Evolutionary conservation across 2,888 invertebrate species (phyloP).

Genomic region (Caenorhabditis afra): DNA sequence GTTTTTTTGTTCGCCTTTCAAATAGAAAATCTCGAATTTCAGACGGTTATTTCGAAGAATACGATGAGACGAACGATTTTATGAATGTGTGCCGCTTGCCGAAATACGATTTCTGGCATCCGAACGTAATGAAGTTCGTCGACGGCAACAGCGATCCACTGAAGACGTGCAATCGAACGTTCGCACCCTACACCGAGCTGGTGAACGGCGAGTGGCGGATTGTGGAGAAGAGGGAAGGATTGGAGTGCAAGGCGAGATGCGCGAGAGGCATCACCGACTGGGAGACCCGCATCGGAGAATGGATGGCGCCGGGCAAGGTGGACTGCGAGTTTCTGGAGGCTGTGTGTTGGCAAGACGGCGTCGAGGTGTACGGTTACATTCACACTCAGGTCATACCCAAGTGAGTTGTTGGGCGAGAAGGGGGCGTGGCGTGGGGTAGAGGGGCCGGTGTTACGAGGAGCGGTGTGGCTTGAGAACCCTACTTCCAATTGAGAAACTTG

Average conservation of each 20-base stretch:
- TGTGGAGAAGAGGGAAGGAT: slow-evolving; percentile 26
- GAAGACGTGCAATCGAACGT: background rate
- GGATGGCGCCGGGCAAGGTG: slow-evolving; percentile 16
- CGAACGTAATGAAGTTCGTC: slow-evolving; percentile 23
- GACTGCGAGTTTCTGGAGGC: slow-evolving; percentile 41
- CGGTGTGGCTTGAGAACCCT: too few relatives aligned
- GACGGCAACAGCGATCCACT: slow-evolving; percentile 6
- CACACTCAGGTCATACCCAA: slow-evolving; percentile 28
- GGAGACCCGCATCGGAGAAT: background rate
- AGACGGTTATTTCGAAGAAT: slow-evolving; percentile 14
- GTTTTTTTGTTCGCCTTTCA: too few relatives aligned
- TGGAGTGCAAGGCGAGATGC: slow-evolving; percentile 31
- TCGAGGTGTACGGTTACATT: slow-evolving; percentile 35
- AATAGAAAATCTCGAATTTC: too few relatives aligned
- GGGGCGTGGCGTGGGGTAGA: too few relatives aligned
- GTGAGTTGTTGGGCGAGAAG: too few relatives aligned
- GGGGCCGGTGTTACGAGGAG: too few relatives aligned
- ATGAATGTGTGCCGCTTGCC: slow-evolving; percentile 41
- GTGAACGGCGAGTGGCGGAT: slow-evolving; percentile 22
- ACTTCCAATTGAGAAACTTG: too few relatives aligned
- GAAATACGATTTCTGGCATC: slow-evolving; percentile 43
- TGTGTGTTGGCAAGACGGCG: slow-evolving; percentile 20
- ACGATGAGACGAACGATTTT: slow-evolving; percentile 27
- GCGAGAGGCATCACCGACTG: background rate
- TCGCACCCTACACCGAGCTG: slow-evolving; percentile 18